Evolutionary conservation across 2,888 invertebrate species (phyloP), one percentile per base, ranked within the genome.

Genomic region (Cephonodes hylas): DNA sequence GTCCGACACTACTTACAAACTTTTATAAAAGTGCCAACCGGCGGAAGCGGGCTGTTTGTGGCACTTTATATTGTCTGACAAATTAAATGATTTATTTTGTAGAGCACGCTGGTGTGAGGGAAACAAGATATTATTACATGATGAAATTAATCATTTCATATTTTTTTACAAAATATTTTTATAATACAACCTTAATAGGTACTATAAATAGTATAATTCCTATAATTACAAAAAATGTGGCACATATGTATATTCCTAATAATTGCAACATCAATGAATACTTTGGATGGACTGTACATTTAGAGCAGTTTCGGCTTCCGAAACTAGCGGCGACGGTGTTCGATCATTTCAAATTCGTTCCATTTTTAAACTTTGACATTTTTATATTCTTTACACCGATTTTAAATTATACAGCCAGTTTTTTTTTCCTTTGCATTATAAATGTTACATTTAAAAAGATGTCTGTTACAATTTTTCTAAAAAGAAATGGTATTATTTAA

Each of bases 291-390:
- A 34, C 45, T 42, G 60, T 60, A 53, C 5, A 34, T 27, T 25
- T 25, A 34, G 15, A 60, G 31, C 23, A 38, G 48, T 42, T 38
- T 48, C 25, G 42, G 25, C 60, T 60, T 42, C 60, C 48, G 60
- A 53, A 46, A 60, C 25, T 22, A 25, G 42, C 48, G 48, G 48
- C 48, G 59, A 23, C 46, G 59, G 46, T 38, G 42, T 27, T 53
- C 60, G 53, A 42, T 60, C 48, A 60, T 53, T 60, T 60, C 48
- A 34, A 60, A 60, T 60, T 60, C 60, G 60, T 60, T 60, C 60
- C 60, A 60, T 60, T 60, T 60, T 48, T 60, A 60, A 58, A 53
- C 18, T 25, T 60, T 60, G 53, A 53, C 27, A 60, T 60, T 60
- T 60, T 60, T 60, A 48, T 53, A 25, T 38, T 48, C 27, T 48